phyloP scores from a whole-genome alignment of 2,888 invertebrate species.

The Heliconius cydno region DNA sequence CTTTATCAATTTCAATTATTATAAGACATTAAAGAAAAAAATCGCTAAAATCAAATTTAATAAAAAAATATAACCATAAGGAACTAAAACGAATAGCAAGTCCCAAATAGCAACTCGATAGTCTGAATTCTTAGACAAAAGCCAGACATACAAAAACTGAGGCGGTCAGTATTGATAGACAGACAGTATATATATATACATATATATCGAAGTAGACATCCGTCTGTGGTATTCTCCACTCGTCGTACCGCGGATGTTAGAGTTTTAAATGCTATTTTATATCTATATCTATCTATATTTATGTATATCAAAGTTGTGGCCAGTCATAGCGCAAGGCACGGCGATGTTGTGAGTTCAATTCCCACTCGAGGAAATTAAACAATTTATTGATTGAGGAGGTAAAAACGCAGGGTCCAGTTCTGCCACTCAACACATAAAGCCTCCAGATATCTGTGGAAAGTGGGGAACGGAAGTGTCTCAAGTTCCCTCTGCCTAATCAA shows the following conservation, averaged over 20 bases:
- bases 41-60: not conserved
- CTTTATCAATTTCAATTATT: not conserved
- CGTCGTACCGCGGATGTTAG: conserved; percentile 7
- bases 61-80: not conserved
- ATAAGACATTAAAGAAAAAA: not conserved
- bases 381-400: too few species aligned
- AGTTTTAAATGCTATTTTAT: conserved; percentile 13
- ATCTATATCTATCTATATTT: not conserved
- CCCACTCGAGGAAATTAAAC: too few species aligned
- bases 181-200: conserved; percentile 9
- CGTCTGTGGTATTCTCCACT: conserved; percentile 24
- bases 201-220: not conserved
- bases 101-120: conserved; percentile 20
- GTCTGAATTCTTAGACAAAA: conserved; percentile 28
- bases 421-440: too few species aligned
- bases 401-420: too few species aligned
- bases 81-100: conserved; percentile 10
- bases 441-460: too few species aligned
- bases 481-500: too few species aligned
- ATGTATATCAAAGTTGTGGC: not conserved
- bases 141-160: conserved; percentile 34
- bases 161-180: conserved; percentile 28
- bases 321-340: too few species aligned
- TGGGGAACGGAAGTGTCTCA: too few species aligned
- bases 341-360: too few species aligned